Evolutionary conservation across 2,797 vertebrate genomes (phyloP).

Genomic region (Dendrocincla tyrannina): DNA sequence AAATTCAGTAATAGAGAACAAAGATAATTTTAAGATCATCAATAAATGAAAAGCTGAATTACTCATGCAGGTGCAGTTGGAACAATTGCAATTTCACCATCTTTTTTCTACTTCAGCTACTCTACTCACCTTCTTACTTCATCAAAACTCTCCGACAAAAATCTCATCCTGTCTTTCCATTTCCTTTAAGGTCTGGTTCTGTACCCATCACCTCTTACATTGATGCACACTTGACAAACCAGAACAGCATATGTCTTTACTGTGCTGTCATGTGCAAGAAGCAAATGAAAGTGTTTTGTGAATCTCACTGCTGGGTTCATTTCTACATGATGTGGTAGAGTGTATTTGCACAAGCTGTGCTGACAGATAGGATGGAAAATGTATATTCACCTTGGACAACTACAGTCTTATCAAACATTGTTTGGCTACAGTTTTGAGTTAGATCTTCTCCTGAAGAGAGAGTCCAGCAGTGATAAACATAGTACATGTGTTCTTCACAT

Average conservation of each 20-base stretch:
- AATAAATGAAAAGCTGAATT: not conserved
- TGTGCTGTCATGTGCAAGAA: conserved; percentile 11
- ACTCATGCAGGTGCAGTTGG: not conserved
- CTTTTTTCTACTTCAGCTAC: not conserved
- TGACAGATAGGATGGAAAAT: not conserved
- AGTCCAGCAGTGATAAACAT: not conserved
- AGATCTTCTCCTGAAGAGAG: not conserved
- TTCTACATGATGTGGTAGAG: not conserved
- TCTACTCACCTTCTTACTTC: not conserved
- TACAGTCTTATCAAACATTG: not conserved
- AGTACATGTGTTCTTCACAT: not conserved
- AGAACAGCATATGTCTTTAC: not conserved
- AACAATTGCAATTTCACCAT: not conserved
- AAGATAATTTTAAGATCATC: not conserved
- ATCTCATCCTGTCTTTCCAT: not conserved
- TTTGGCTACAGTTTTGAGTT: not conserved
- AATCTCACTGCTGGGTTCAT: not conserved
- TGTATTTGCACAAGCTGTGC: not conserved
- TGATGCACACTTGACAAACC: not conserved
- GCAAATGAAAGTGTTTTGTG: not conserved
- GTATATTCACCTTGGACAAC: not conserved
- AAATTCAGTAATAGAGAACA: not conserved
- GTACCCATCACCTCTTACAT: not conserved
- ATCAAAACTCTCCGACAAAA: not conserved
- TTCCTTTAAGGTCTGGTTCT: not conserved